Percentiles rank a stretch among this genome's conserved stretches.
These are phyloP conservation scores for Malthinus flaveolus DNA, from an alignment of 2,888 invertebrate genomes.

Conservation along the genomic window DNA sequence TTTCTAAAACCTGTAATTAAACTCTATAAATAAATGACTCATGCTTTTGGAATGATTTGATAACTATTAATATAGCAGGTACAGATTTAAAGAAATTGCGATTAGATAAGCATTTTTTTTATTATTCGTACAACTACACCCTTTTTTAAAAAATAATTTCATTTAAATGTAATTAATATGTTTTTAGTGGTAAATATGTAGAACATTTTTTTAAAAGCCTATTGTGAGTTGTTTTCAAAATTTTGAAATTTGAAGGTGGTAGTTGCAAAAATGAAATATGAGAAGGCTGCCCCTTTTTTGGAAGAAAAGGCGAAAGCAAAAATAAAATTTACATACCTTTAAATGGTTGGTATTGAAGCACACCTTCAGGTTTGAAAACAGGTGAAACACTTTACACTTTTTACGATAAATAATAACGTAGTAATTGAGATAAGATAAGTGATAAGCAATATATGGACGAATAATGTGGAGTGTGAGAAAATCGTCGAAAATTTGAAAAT, in stretches of 20 bases:
- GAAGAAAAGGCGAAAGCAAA: background rate
- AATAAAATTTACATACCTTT: background rate
- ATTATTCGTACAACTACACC: background rate
- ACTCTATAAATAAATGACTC: slow-evolving; percentile 14
- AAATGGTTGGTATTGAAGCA: background rate
- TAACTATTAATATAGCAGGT: background rate
- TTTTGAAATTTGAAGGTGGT: background rate
- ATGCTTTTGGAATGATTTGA: slow-evolving; percentile 9
- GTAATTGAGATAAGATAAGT: slow-evolving; percentile 20
- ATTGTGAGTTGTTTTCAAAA: background rate
- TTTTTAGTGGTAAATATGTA: no score
- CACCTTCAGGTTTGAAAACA: slow-evolving; percentile 9
- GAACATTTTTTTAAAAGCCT: background rate
- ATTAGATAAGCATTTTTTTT: slow-evolving; percentile 16
- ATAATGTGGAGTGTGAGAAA: slow-evolving; percentile 1
- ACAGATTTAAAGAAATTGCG: slow-evolving; percentile 7
- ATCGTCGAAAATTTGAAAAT: no score
- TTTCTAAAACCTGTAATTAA: slow-evolving; percentile 1
- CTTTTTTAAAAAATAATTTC: background rate
- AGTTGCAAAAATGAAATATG: background rate
- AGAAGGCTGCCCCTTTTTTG: no score
- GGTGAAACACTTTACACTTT: slow-evolving; percentile 18
- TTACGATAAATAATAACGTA: slow-evolving; percentile 15
- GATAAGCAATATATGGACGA: background rate
- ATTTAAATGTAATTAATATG: no score